A percentile compares a stretch with the other conserved stretches of the same genome.
phyloP scores from a whole-genome alignment of 2,797 vertebrate genomes.

The Malurus leucopterus region DNA sequence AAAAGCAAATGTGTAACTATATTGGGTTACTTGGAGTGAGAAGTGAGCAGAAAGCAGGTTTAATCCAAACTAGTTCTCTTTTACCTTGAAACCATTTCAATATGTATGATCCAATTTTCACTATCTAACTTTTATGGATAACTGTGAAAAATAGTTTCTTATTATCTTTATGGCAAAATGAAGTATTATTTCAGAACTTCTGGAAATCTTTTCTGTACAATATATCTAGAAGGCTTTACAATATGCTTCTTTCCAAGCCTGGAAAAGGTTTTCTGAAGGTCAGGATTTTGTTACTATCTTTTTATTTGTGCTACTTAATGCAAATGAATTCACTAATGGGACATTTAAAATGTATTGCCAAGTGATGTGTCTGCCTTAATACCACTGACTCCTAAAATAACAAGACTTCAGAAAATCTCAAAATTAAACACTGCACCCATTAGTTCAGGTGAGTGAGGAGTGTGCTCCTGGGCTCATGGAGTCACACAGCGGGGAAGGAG shows the following conservation, averaged over 20 bases:
- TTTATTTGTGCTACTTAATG: background rate
- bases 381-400: background rate
- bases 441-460: background rate
- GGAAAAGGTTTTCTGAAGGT: background rate
- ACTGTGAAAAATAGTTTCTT: background rate
- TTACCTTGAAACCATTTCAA: background rate
- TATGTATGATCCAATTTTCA: background rate
- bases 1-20: background rate
- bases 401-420: background rate
- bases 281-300: background rate
- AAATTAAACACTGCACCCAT: accelerated
- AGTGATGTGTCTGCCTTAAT: background rate
- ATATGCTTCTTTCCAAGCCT: background rate
- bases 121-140: background rate
- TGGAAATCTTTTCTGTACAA: background rate
- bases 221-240: background rate
- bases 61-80: background rate
- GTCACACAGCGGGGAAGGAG: background rate
- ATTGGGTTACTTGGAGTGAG: background rate
- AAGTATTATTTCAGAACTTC: background rate
- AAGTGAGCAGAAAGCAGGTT: background rate
- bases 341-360: background rate
- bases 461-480: background rate
- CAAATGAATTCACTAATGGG: background rate
- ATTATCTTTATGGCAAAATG: background rate